These are phyloP conservation scores for Suricata suricatta DNA, from an alignment of 2,113 vertebrate genomes.

Conservation along the genomic window DNA sequence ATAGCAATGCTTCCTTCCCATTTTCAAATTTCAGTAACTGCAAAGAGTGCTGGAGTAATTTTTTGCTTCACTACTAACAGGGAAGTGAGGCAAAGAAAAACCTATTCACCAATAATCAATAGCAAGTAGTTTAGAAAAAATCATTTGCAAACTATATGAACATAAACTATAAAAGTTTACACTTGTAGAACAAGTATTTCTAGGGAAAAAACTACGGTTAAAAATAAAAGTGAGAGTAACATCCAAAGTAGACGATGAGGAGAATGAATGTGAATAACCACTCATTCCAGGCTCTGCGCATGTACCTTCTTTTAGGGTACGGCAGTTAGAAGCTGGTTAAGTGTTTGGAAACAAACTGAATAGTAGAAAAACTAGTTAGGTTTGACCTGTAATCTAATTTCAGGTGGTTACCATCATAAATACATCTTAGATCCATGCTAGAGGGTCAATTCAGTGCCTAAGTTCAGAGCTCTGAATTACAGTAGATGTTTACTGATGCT, in stretches of 20 bases:
- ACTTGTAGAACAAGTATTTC: not conserved
- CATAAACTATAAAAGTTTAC: constrained; percentile 19
- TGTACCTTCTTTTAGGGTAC: accelerated
- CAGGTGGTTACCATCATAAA: not conserved
- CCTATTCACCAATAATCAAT: not conserved
- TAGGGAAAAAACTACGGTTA: not conserved
- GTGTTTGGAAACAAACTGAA: not conserved
- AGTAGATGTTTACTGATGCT: not conserved
- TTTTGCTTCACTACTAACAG: constrained; percentile 48
- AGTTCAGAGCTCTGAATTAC: not conserved
- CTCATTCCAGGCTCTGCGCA: not conserved
- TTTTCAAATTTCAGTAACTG: constrained; percentile 69
- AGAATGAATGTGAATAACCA: not conserved
- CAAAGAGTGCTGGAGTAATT: constrained; percentile 49
- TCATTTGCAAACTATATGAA: constrained; percentile 34
- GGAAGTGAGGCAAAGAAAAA: constrained; percentile 51
- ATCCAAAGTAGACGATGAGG: not conserved
- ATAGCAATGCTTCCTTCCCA: constrained; percentile 72
- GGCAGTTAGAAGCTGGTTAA: too few species aligned
- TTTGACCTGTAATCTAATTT: not conserved
- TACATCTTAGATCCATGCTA: not conserved
- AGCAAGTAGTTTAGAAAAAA: not conserved
- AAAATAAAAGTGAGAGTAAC: not conserved
- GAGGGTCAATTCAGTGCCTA: not conserved
- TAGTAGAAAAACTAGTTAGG: not conserved